These are phyloP conservation scores for Spinus pinus DNA, from an alignment of 2,797 vertebrate species.

Conservation along the genomic window DNA sequence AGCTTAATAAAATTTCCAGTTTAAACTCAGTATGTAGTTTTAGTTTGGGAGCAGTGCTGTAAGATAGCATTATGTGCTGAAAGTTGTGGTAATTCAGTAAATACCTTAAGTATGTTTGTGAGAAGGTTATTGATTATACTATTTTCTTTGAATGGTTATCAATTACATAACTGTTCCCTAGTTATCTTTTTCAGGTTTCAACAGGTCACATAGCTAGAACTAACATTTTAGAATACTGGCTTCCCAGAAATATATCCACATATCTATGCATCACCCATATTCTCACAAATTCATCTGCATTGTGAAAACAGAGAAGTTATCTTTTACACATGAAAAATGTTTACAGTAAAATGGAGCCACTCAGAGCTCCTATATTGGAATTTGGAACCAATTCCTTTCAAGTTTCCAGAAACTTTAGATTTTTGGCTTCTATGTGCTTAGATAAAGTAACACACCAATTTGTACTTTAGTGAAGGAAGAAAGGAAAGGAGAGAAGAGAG, in stretches of 20 bases:
- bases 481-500: background rate
- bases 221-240: background rate
- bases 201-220: background rate
- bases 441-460: background rate
- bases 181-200: background rate
- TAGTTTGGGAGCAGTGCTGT: background rate
- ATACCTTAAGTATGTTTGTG: background rate
- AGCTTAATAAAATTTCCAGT: background rate
- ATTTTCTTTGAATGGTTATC: background rate
- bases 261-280: background rate
- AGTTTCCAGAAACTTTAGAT: background rate
- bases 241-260: background rate
- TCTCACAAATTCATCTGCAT: background rate
- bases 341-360: background rate
- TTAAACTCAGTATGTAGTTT: background rate
- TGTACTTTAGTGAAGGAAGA: background rate
- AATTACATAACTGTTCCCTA: background rate
- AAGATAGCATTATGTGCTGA: background rate
- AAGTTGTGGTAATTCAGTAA: background rate
- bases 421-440: background rate
- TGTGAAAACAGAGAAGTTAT: background rate
- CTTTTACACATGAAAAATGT: background rate
- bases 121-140: background rate
- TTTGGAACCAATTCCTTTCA: background rate
- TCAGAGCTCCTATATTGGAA: background rate